Percentiles rank a stretch among this genome's conserved stretches.
Evolutionary conservation across 2,113 vertebrate genomes (phyloP).

Genomic region (Talpa occidentalis): DNA sequence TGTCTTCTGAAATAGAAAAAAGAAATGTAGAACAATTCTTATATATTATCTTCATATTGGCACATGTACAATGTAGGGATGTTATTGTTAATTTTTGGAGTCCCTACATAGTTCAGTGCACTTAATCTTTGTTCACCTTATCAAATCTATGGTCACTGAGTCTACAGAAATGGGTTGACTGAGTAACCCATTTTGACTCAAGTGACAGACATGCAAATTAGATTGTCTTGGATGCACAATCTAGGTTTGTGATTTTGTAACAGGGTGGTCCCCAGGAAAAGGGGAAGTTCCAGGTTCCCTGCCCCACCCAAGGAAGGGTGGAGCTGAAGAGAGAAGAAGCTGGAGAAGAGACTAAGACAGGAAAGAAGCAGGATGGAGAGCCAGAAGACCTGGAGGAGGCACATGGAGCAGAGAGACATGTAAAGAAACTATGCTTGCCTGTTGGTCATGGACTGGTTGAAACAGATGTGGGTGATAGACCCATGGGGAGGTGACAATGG

Average conservation of each 20-base stretch:
- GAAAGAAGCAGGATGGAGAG: no score
- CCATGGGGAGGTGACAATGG: no score
- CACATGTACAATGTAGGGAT: neutral
- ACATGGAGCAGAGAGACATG: no score
- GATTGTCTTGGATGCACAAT: neutral
- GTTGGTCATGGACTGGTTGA: no score
- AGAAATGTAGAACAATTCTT: slow-evolving; percentile 9
- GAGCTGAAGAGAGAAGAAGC: no score
- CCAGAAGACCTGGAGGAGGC: no score
- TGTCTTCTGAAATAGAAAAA: slow-evolving; percentile 63
- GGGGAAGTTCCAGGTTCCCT: no score
- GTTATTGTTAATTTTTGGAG: neutral
- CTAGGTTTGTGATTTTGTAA: neutral
- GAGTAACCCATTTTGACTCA: slow-evolving; percentile 7
- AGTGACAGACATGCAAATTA: neutral
- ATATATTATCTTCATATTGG: neutral
- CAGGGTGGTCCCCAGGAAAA: no score
- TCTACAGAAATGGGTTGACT: neutral
- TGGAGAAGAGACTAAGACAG: no score
- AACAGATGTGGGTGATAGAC: no score
- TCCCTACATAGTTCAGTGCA: neutral
- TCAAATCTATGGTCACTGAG: neutral
- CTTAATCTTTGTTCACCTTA: neutral
- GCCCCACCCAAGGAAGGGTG: no score
- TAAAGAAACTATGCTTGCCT: no score